Evolutionary conservation across 2,113 vertebrate species (phyloP).

Genomic region (Monarcha castaneiventris): DNA sequence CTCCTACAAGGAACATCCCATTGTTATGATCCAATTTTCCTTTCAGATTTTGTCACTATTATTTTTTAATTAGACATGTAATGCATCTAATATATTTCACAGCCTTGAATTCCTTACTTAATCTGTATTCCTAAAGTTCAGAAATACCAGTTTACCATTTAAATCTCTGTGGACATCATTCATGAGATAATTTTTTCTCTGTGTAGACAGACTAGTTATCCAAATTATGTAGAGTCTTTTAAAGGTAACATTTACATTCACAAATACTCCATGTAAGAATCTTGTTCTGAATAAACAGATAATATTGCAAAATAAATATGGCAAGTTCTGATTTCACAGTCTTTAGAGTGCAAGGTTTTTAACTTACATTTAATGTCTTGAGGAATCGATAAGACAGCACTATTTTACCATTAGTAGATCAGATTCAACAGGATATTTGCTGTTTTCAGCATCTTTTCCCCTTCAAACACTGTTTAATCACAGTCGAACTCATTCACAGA

Average conservation of each 20-base stretch:
- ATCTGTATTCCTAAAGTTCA: neutral
- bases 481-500: neutral
- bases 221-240: neutral
- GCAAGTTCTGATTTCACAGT: neutral
- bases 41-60: conserved; percentile 49
- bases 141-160: neutral
- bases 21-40: conserved; percentile 35
- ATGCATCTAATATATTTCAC: conserved; percentile 15
- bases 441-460: neutral
- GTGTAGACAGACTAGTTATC: neutral
- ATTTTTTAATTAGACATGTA: conserved; percentile 60
- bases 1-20: neutral
- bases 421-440: neutral
- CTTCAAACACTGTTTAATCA: neutral
- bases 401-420: neutral
- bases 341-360: neutral
- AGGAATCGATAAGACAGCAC: neutral
- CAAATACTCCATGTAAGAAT: neutral
- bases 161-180: neutral
- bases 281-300: neutral
- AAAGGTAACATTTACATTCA: neutral
- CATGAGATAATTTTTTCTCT: neutral
- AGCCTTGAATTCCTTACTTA: neutral
- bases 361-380: neutral
- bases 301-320: neutral